A percentile compares a stretch with the other conserved stretches of the same genome.
Conservation (phyloP, 2,888 invertebrate genomes). For the Hetaerina titia region DNA sequence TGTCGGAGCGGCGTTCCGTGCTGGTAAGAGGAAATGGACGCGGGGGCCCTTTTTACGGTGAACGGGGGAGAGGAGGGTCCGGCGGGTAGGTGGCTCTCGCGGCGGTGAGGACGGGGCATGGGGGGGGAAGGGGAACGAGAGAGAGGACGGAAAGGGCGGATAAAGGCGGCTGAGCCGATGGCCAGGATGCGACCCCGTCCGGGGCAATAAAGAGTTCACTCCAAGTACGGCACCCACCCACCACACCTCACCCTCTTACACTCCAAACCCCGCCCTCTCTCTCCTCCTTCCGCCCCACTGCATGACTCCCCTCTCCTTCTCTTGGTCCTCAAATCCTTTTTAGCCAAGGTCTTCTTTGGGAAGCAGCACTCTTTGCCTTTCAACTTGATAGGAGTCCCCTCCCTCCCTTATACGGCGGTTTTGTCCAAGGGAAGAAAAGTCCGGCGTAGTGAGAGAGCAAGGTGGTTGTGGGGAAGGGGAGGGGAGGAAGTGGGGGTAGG, state of each 20-base stretch:
- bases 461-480: not conserved
- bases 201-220: conserved; percentile 39
- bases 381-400: conserved; percentile 28
- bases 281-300: not conserved
- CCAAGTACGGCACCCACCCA: not conserved
- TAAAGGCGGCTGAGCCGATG: conserved; percentile 33
- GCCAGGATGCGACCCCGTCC: conserved; percentile 31
- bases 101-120: not conserved
- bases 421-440: conserved; percentile 15
- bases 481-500: not conserved
- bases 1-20: not conserved
- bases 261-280: not conserved
- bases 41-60: not conserved
- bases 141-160: not conserved
- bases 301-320: not conserved
- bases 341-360: conserved; percentile 35
- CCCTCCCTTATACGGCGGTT: conserved; percentile 18
- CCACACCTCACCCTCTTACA: not conserved
- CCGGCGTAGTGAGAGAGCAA: not conserved
- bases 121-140: not conserved
- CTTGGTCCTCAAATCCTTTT: conserved; percentile 30
- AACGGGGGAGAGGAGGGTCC: not conserved
- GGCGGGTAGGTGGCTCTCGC: not conserved
- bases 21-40: conserved; percentile 29
- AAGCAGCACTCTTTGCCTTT: conserved; percentile 35